A percentile compares a stretch with the other conserved stretches of the same genome.
phyloP scores from a whole-genome alignment of 1,140 invertebrate species.

The Sitobion miscanthi region DNA sequence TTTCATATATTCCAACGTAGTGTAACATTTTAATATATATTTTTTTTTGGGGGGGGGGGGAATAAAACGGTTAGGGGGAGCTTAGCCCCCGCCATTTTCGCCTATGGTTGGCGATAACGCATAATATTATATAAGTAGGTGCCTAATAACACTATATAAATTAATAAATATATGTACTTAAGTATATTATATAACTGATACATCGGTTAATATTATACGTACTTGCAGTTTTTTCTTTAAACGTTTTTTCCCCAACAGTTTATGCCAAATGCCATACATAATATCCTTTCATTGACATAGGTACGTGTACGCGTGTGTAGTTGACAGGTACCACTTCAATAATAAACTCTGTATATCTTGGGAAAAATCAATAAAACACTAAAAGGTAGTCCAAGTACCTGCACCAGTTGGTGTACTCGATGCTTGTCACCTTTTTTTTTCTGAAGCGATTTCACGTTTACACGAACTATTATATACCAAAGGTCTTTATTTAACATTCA shows the following conservation, averaged over 20 bases:
- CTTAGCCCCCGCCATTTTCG: too few species aligned
- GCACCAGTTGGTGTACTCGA: neutral
- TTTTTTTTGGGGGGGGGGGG: too few species aligned
- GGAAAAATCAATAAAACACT: neutral
- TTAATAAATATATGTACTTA: neutral
- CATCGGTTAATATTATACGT: neutral
- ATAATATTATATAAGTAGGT: neutral
- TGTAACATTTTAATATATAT: too few species aligned
- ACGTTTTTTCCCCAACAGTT: neutral
- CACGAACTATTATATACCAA: neutral
- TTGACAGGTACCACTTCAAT: neutral
- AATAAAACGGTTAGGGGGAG: too few species aligned
- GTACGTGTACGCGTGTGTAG: neutral
- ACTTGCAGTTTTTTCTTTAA: neutral
- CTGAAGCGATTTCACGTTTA: neutral
- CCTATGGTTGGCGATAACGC: neutral
- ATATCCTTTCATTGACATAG: neutral
- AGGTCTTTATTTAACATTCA: conserved; percentile 9
- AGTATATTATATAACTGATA: neutral
- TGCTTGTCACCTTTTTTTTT: conserved; percentile 12
- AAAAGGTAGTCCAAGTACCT: neutral
- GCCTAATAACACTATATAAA: neutral
- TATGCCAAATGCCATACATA: neutral
- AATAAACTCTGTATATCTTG: neutral
- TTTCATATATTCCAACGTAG: too few species aligned